A percentile compares a stretch with the other conserved stretches of the same genome.
These are phyloP conservation scores for Eilema caniola DNA, from an alignment of 2,888 invertebrate species.

Conservation along the genomic window DNA sequence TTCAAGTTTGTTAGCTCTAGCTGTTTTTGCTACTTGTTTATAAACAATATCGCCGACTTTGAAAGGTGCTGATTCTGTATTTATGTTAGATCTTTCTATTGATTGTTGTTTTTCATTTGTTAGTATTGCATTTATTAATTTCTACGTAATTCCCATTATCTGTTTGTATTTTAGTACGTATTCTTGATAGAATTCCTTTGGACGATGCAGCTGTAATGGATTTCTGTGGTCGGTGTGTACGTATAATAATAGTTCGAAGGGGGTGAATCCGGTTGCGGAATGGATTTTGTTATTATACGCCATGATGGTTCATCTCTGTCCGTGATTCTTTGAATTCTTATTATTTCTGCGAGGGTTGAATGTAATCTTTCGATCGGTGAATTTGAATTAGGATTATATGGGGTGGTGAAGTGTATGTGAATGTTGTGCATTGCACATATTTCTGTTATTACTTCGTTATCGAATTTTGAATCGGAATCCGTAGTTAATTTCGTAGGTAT, in stretches of 20 bases:
- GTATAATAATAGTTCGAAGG: constrained; percentile 4
- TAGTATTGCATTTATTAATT: background rate
- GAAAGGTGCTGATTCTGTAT: background rate
- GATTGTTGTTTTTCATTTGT: background rate
- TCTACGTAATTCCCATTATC: constrained; percentile 3
- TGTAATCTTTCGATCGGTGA: constrained; percentile 44
- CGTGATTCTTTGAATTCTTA: constrained; percentile 43
- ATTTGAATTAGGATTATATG: constrained; percentile 39
- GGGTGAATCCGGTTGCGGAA: constrained; percentile 3
- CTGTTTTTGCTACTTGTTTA: constrained; percentile 2
- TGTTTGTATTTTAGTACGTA: background rate
- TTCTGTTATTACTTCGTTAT: constrained; percentile 50
- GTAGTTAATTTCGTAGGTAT: constrained; percentile 48
- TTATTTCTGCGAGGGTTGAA: constrained; percentile 30
- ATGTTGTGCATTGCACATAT: constrained; percentile 42
- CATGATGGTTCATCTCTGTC: constrained; percentile 38
- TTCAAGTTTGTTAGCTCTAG: constrained; percentile 3
- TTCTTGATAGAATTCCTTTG: constrained; percentile 2
- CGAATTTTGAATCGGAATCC: constrained; percentile 48
- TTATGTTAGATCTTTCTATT: constrained; percentile 1
- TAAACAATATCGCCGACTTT: background rate
- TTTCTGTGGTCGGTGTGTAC: background rate
- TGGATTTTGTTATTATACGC: constrained; percentile 7
- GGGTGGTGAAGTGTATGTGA: constrained; percentile 36
- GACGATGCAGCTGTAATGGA: background rate